Conservation (phyloP, 2,888 invertebrate genomes). For the Lithophane leautieri region DNA sequence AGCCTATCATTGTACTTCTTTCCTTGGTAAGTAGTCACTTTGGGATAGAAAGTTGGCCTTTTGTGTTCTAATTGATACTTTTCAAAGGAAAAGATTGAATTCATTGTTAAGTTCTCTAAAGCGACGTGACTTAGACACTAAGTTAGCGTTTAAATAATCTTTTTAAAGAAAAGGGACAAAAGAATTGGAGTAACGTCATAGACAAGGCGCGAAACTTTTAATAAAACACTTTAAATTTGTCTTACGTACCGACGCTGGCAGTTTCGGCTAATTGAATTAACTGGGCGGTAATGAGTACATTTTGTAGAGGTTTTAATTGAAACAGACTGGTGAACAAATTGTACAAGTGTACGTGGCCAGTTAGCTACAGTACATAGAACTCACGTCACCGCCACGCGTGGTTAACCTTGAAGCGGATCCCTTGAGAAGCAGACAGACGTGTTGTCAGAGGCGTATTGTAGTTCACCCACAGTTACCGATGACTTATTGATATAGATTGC, state of each 20-base stretch:
- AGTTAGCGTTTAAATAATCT: slow-evolving; percentile 76
- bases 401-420: slow-evolving; percentile 49
- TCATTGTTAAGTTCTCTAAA: slow-evolving; percentile 74
- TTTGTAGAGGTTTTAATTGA: slow-evolving; percentile 58
- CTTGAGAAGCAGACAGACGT: slow-evolving; percentile 44
- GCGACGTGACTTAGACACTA: slow-evolving; percentile 75
- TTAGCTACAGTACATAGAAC: slow-evolving; percentile 5
- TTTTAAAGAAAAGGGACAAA: slow-evolving; percentile 70
- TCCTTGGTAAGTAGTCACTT: slow-evolving; percentile 66
- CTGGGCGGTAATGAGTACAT: slow-evolving; percentile 56
- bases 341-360: slow-evolving; percentile 22
- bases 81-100: slow-evolving; percentile 74
- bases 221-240: slow-evolving; percentile 75
- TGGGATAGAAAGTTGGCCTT: slow-evolving; percentile 67
- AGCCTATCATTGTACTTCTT: slow-evolving; percentile 63
- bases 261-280: slow-evolving; percentile 65
- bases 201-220: slow-evolving; percentile 76
- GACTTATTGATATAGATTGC: slow-evolving; percentile 23
- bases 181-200: slow-evolving; percentile 71
- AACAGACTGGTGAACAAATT: slow-evolving; percentile 39
- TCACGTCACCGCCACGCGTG: slow-evolving; percentile 42
- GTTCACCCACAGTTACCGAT: slow-evolving; percentile 26
- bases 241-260: slow-evolving; percentile 66
- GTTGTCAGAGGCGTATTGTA: slow-evolving; percentile 34
- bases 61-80: slow-evolving; percentile 73